A percentile compares a stretch with the other conserved stretches of the same genome.
Conservation (phyloP, 1,140 invertebrate species). For the Brachionus angularis region DNA sequence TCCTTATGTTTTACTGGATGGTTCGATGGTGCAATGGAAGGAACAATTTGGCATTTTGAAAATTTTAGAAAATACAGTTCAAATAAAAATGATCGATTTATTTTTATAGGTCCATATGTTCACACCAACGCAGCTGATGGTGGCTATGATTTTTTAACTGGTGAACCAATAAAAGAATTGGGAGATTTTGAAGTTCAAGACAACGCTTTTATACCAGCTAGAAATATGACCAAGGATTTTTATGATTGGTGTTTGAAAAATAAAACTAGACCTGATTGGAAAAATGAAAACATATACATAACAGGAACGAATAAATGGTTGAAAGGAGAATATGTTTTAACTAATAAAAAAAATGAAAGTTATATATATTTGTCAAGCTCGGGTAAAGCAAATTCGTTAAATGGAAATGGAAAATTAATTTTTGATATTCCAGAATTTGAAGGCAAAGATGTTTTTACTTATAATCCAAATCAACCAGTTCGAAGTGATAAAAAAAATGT, state of each 20-base stretch:
- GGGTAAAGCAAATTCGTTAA: background rate
- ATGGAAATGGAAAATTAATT: slow-evolving; percentile 2
- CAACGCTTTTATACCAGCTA: slow-evolving; percentile 15
- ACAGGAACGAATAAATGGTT: slow-evolving; percentile 5
- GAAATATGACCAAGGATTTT: slow-evolving; percentile 34
- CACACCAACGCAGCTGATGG: slow-evolving; percentile 27
- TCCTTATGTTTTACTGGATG: slow-evolving; percentile 27
- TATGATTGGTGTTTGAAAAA: slow-evolving; percentile 41
- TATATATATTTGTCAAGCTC: background rate
- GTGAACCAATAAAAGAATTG: background rate
- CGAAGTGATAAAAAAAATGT: background rate
- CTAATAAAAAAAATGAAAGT: background rate
- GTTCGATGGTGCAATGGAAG: slow-evolving; percentile 13
- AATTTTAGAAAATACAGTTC: background rate
- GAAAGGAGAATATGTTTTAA: background rate
- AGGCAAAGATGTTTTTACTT: background rate
- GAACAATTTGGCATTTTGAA: background rate
- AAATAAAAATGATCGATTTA: slow-evolving; percentile 15
- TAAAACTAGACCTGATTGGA: background rate
- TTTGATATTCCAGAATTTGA: background rate
- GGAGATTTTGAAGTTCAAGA: background rate
- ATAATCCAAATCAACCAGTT: slow-evolving; percentile 34
- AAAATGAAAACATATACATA: background rate
- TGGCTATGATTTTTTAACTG: background rate
- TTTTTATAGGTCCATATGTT: slow-evolving; percentile 24